phyloP scores from a whole-genome alignment of 2,797 vertebrate species.

The Pyrocephalus nanus region DNA sequence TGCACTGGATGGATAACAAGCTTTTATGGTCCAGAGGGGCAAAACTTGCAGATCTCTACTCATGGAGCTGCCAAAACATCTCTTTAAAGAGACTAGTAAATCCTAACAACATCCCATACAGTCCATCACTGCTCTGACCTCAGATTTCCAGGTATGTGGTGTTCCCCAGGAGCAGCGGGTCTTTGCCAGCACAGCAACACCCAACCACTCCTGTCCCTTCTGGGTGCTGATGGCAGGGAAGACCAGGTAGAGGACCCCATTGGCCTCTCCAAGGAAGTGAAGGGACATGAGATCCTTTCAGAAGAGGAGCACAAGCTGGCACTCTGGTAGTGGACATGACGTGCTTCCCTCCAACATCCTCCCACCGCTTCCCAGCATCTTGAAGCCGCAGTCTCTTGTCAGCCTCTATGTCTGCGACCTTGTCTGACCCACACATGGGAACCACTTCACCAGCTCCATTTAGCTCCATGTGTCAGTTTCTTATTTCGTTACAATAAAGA shows the following conservation, averaged over 20 bases:
- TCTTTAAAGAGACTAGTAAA: not conserved
- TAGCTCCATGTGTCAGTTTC: accelerated
- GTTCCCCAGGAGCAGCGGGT: not conserved
- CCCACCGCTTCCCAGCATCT: not conserved
- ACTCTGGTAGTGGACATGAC: not conserved
- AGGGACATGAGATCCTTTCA: not conserved
- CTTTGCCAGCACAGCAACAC: not conserved
- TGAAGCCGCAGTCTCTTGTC: not conserved
- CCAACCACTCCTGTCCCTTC: not conserved
- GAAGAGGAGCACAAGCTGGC: not conserved
- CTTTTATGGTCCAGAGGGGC: not conserved
- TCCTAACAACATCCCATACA: not conserved
- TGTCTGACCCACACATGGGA: not conserved
- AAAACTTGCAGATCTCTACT: not conserved
- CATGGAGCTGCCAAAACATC: not conserved
- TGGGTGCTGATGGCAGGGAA: not conserved
- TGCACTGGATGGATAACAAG: not conserved
- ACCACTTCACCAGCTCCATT: not conserved
- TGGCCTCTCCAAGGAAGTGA: not conserved
- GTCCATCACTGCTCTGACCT: not conserved
- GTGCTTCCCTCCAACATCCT: not conserved
- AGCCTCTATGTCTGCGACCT: not conserved
- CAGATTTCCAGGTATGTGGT: not conserved
- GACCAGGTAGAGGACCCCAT: not conserved
- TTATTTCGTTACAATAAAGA: not conserved